A percentile compares a stretch with the other conserved stretches of the same genome.
phyloP scores from a whole-genome alignment of 2,797 vertebrate genomes.

The Alectoris magna region DNA sequence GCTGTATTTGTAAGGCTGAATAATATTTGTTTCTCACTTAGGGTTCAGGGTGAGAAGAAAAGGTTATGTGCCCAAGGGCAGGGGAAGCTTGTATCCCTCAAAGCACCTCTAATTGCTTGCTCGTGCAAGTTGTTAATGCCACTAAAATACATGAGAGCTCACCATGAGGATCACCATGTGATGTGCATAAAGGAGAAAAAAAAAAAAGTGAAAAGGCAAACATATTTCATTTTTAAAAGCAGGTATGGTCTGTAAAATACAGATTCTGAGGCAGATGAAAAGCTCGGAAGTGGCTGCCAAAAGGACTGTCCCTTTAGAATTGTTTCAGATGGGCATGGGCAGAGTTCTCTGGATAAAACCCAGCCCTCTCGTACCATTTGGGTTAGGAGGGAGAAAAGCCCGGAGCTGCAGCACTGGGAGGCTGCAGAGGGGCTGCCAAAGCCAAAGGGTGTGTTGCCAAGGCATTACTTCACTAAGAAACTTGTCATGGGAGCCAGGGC shows the following conservation, averaged over 20 bases:
- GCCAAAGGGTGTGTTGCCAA: fast-evolving
- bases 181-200: neutral
- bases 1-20: constrained; percentile 26
- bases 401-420: neutral
- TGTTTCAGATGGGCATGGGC: neutral
- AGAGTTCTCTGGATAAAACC: neutral
- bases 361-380: neutral
- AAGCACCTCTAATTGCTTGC: constrained; percentile 40
- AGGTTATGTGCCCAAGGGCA: constrained; percentile 31
- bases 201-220: constrained; percentile 17
- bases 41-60: constrained; percentile 5
- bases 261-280: neutral
- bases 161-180: neutral
- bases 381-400: neutral
- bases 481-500: neutral
- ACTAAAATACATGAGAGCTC: constrained; percentile 5
- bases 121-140: constrained; percentile 32
- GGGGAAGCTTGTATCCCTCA: neutral
- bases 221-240: constrained; percentile 17
- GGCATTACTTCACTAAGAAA: neutral
- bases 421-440: neutral
- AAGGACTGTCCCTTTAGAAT: neutral
- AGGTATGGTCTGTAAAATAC: neutral
- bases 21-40: constrained; percentile 20
- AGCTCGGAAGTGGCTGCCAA: neutral